Percentiles rank a stretch among this genome's conserved stretches.
Evolutionary conservation across 2,888 invertebrate species (phyloP).

Genomic region (Apantesis nais): DNA sequence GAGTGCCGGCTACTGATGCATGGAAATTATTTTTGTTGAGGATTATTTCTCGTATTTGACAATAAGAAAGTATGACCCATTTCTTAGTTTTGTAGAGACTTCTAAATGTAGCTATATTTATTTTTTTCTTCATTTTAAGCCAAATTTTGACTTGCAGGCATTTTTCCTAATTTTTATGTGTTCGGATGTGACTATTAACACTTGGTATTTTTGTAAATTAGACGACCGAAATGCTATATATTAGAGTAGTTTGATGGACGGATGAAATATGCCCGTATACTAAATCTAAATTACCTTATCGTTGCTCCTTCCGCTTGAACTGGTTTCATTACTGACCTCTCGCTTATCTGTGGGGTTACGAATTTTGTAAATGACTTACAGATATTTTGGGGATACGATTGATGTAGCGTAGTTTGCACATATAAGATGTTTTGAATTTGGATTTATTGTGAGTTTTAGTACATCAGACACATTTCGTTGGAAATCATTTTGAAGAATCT

Average conservation of each 20-base stretch:
- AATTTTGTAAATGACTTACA: slow-evolving; percentile 59
- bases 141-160: no score
- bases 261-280: slow-evolving; percentile 39
- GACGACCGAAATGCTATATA: slow-evolving; percentile 21
- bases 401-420: slow-evolving; percentile 34
- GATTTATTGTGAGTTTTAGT: background rate
- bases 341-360: slow-evolving; percentile 57
- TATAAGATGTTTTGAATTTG: slow-evolving; percentile 1
- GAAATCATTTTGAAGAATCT: background rate
- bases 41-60: slow-evolving; percentile 46
- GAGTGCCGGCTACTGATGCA: slow-evolving; percentile 57
- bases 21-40: slow-evolving; percentile 69
- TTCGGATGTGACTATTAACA: no score
- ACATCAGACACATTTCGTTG: background rate
- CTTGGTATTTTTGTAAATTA: slow-evolving; percentile 18
- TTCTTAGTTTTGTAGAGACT: no score
- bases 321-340: slow-evolving; percentile 62
- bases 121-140: no score
- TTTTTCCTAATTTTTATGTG: no score
- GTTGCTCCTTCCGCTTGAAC: slow-evolving; percentile 58
- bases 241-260: slow-evolving; percentile 36
- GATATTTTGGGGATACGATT: slow-evolving; percentile 56
- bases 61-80: slow-evolving; percentile 42
- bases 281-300: slow-evolving; percentile 57
- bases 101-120: no score